These are phyloP conservation scores for Lycaon pictus DNA, from an alignment of 2,113 vertebrate genomes.

Conservation along the genomic window DNA sequence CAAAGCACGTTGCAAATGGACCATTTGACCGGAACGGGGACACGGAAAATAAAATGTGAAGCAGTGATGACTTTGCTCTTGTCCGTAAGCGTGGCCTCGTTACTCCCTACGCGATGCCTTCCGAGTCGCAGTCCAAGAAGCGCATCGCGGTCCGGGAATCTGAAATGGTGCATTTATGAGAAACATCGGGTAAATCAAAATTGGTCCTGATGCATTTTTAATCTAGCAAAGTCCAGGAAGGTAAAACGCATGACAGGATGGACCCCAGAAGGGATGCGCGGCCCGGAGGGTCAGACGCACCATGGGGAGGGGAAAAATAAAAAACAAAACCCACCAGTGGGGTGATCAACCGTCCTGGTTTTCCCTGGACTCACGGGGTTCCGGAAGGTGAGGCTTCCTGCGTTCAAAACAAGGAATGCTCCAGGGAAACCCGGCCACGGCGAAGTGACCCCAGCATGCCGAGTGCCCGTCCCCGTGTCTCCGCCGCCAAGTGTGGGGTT, in stretches of 20 bases:
- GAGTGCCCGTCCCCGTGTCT: background rate
- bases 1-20: background rate
- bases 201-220: background rate
- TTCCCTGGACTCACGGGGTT: background rate
- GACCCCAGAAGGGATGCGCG: background rate
- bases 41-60: background rate
- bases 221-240: background rate
- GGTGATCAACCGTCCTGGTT: background rate
- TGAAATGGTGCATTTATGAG: background rate
- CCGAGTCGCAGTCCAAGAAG: background rate
- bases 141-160: background rate
- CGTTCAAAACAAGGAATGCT: background rate
- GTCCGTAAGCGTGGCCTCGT: background rate
- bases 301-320: background rate
- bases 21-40: no score
- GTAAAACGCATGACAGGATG: background rate
- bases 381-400: fast-evolving
- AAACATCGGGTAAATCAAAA: background rate
- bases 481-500: background rate
- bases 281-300: background rate
- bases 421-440: background rate
- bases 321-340: background rate
- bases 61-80: background rate
- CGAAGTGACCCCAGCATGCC: background rate
- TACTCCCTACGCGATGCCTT: background rate